Evolutionary conservation across 2,888 invertebrate genomes (phyloP).

Genomic region (Ceriagrion tenellum): DNA sequence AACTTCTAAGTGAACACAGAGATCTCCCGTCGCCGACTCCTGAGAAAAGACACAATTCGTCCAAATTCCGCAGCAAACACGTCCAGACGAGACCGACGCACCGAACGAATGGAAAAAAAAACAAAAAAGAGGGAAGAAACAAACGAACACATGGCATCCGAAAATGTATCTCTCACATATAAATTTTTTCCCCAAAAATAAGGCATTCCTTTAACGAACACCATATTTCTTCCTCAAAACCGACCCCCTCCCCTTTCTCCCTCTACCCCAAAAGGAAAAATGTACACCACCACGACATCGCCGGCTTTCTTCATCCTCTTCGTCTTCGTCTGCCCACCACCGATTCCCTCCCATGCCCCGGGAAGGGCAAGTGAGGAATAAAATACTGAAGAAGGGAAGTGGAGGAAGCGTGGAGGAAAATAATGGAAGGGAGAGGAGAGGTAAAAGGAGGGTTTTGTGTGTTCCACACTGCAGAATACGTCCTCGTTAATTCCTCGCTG

Average conservation of each 20-base stretch:
- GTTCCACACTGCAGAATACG: conserved; percentile 51
- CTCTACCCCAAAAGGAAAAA: not conserved
- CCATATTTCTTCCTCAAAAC: conserved; percentile 34
- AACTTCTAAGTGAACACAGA: not conserved
- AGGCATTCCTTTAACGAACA: conserved; percentile 51
- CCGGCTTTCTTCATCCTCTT: not conserved
- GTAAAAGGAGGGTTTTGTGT: not conserved
- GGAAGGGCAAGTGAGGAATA: not conserved
- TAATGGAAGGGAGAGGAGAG: not conserved
- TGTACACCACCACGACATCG: not conserved
- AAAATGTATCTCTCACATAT: not conserved
- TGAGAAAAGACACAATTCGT: not conserved
- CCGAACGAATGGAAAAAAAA: not conserved
- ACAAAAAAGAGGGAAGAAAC: not conserved
- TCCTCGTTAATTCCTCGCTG: conserved; percentile 51
- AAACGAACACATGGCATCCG: not conserved
- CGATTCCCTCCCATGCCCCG: not conserved
- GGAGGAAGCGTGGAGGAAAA: not conserved
- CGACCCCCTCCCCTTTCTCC: not conserved
- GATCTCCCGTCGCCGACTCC: not conserved
- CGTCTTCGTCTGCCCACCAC: not conserved
- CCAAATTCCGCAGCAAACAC: not conserved
- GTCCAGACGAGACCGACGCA: not conserved
- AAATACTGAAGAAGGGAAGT: too few relatives aligned
- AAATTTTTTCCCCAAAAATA: not conserved